A percentile compares a stretch with the other conserved stretches of the same genome.
Conservation (phyloP, 2,888 invertebrate species). For the Pammene fasciana region DNA sequence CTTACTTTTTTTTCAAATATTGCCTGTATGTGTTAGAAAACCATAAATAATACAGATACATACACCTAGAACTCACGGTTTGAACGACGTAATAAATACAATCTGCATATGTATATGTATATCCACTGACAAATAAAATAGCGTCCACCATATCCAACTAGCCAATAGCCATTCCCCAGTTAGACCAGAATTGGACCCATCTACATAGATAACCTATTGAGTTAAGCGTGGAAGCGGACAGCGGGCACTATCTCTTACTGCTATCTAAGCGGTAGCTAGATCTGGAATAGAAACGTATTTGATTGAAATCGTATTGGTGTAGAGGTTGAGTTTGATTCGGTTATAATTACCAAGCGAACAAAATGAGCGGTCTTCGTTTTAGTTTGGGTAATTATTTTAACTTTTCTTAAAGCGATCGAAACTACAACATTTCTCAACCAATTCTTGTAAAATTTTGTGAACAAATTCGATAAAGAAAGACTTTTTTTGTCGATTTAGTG, state of each 20-base stretch:
- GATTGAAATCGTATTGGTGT: neutral
- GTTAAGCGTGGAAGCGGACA: constrained; percentile 22
- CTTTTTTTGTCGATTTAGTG: no score
- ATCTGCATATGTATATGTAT: constrained; percentile 9
- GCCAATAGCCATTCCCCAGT: constrained; percentile 31
- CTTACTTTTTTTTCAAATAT: no score
- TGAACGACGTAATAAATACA: neutral
- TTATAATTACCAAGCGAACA: no score
- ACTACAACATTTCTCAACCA: no score
- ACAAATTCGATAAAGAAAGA: no score
- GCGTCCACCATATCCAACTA: constrained; percentile 2
- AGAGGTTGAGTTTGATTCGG: no score
- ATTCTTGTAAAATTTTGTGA: no score
- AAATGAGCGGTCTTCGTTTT: no score
- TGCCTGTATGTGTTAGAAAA: no score
- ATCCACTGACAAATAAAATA: constrained; percentile 12
- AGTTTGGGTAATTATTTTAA: no score
- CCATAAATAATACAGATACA: no score
- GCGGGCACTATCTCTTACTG: constrained; percentile 19
- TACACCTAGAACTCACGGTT: neutral
- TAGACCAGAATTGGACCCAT: constrained; percentile 28
- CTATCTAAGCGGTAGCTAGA: constrained; percentile 3
- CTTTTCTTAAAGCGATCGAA: no score
- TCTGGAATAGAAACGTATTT: neutral
- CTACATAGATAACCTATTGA: constrained; percentile 39